A percentile compares a stretch with the other conserved stretches of the same genome.
Conservation (phyloP, 2,113 vertebrate species). For the Crocuta crocuta region DNA sequence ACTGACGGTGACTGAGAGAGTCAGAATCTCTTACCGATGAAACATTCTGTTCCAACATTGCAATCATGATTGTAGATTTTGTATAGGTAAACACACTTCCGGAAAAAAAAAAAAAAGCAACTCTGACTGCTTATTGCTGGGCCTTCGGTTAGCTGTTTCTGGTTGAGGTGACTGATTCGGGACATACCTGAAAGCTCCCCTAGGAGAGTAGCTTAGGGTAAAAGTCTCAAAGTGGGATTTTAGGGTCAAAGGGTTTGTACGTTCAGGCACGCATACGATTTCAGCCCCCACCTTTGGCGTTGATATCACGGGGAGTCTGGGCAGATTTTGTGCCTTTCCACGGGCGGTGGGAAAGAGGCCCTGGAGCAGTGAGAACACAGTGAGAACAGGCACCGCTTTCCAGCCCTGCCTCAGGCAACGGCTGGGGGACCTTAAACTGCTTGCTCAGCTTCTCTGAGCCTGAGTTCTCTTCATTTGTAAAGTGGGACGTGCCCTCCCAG, state of each 20-base stretch:
- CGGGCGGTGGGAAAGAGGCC: neutral
- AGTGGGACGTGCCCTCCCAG: neutral
- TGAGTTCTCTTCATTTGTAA: neutral
- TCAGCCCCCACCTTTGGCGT: neutral
- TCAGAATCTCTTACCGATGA: neutral
- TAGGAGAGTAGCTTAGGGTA: neutral
- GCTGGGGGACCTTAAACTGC: neutral
- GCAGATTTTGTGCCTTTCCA: neutral
- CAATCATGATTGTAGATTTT: neutral
- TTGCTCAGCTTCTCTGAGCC: neutral
- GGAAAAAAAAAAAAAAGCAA: neutral
- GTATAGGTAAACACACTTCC: neutral
- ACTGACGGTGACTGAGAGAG: neutral
- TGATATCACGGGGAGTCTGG: neutral
- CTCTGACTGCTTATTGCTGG: neutral
- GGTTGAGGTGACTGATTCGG: neutral
- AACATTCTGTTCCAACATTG: neutral
- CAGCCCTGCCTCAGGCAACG: neutral
- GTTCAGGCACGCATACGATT: rapidly evolving
- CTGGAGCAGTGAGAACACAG: neutral
- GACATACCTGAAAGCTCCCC: neutral
- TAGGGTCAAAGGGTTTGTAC: neutral
- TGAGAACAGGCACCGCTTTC: neutral
- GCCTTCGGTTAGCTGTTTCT: neutral
- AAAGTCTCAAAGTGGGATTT: neutral